Conservation (phyloP, 2,797 vertebrate genomes). For the Chaetophractus vellerosus region DNA sequence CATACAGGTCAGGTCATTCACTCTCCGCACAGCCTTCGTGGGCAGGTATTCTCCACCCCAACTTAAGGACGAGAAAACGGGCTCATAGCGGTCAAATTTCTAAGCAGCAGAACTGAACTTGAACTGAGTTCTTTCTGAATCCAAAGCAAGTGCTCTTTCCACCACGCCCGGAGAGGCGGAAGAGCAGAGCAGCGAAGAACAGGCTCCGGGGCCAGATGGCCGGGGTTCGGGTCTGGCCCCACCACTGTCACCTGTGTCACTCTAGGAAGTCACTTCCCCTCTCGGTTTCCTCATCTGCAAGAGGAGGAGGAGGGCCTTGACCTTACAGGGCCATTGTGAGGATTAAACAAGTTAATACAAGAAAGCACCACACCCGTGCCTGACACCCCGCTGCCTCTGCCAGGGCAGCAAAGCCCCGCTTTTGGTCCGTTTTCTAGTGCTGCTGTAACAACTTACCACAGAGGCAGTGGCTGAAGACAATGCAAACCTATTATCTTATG, state of each 20-base stretch:
- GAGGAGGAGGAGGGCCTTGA: neutral
- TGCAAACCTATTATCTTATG: neutral
- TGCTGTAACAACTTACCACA: neutral
- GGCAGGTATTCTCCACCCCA: neutral
- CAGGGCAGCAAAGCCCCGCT: rapidly evolving
- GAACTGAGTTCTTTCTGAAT: neutral
- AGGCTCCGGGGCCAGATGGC: neutral
- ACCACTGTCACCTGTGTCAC: neutral
- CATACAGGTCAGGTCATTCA: rapidly evolving
- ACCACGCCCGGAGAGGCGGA: too few relatives aligned
- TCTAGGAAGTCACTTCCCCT: neutral
- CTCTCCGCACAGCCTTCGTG: neutral
- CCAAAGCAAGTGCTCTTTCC: neutral
- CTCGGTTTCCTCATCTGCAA: neutral
- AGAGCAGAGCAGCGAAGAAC: too few relatives aligned
- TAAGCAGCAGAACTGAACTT: neutral
- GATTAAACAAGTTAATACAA: too few relatives aligned
- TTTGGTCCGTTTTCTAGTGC: neutral
- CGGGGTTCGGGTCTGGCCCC: neutral
- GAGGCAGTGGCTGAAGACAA: neutral
- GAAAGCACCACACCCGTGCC: rapidly evolving
- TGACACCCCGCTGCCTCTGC: rapidly evolving
- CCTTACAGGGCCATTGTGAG: neutral
- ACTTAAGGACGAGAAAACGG: neutral
- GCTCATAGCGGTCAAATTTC: neutral